phyloP scores from a whole-genome alignment of 2,113 vertebrate genomes.

The Xiphophorus couchianus region DNA sequence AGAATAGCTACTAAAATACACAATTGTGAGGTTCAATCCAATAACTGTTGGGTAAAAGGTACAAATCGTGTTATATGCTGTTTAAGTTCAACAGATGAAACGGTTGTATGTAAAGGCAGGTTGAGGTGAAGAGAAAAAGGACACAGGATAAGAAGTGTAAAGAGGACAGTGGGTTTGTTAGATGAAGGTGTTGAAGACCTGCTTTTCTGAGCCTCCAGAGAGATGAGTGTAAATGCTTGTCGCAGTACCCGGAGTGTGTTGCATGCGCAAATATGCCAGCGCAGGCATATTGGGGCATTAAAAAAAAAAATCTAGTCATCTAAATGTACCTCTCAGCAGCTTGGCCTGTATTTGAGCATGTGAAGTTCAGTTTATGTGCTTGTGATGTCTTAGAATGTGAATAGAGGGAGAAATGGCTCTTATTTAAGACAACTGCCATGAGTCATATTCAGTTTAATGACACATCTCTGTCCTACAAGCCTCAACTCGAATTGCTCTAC shows the following conservation, averaged over 20 bases:
- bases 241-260: background rate
- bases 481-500: constrained; percentile 21
- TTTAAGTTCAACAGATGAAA: background rate
- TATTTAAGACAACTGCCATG: constrained; percentile 48
- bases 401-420: constrained; percentile 16
- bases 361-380: constrained; percentile 39
- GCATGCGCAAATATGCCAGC: background rate
- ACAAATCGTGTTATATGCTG: background rate
- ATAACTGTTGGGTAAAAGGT: background rate
- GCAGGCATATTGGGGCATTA: background rate
- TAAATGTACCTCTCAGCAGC: constrained; percentile 20
- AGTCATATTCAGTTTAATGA: constrained; percentile 48
- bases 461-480: constrained; percentile 30
- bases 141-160: background rate
- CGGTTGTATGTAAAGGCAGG: background rate
- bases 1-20: background rate
- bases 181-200: constrained; percentile 22
- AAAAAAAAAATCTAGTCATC: constrained; percentile 3
- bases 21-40: background rate
- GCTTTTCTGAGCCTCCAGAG: constrained; percentile 37
- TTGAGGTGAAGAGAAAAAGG: constrained; percentile 6
- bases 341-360: constrained; percentile 20
- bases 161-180: background rate
- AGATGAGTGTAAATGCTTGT: constrained; percentile 31
- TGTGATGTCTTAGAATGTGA: constrained; percentile 18